Conservation (phyloP, 92 coral and sea anemone species). For the Porites rus region DNA sequence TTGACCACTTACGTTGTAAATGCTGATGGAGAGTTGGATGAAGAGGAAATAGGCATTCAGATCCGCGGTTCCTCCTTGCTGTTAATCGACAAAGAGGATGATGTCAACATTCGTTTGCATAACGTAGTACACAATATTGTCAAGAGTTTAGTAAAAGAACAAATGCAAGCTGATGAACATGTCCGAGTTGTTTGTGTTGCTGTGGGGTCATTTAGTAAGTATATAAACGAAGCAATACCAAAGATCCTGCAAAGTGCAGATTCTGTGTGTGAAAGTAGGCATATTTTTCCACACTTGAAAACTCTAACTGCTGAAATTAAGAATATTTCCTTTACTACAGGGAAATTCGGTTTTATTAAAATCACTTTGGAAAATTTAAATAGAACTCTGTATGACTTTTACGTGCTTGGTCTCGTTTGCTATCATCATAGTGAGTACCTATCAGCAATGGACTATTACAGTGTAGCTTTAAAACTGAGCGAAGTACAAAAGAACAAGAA, state of each 20-base stretch:
- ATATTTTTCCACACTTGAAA: constrained; percentile 47
- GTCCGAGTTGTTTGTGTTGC: no score
- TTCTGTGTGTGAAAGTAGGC: background rate
- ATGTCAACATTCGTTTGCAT: no score
- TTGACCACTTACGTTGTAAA: no score
- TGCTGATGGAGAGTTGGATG: no score
- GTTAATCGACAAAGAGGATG: constrained; percentile 16
- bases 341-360: background rate
- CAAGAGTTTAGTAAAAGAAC: background rate
- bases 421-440: background rate
- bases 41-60: no score
- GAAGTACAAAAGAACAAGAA: no score
- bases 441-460: background rate
- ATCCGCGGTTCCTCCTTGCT: background rate
- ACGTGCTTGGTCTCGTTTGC: background rate
- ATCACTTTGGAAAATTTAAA: background rate
- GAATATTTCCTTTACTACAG: background rate
- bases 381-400: background rate
- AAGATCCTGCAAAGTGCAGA: background rate
- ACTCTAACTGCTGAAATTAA: background rate
- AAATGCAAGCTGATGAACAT: background rate
- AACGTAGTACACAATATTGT: no score
- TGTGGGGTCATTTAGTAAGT: constrained; percentile 24
- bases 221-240: constrained; percentile 18
- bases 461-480: background rate